phyloP scores from a whole-genome alignment of 2,797 vertebrate species.

The Glossophaga mutica region DNA sequence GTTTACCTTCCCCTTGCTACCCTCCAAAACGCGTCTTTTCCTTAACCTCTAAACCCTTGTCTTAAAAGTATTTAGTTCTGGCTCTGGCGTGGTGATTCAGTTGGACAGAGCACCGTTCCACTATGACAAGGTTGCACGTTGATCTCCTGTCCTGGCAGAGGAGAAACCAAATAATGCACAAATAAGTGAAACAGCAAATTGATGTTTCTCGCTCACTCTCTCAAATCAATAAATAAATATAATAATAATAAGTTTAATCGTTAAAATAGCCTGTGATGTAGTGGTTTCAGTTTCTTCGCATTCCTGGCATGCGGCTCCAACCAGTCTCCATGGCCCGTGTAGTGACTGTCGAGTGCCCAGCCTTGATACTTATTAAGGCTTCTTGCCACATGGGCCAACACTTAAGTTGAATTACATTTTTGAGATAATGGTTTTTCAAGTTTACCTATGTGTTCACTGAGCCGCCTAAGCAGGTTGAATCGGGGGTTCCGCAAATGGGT shows the following conservation, averaged over 20 bases:
- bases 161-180: background rate
- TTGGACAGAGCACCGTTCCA: background rate
- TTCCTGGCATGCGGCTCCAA: background rate
- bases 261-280: background rate
- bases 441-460: background rate
- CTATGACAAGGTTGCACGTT: background rate
- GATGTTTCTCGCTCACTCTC: too few relatives aligned
- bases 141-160: background rate
- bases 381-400: background rate
- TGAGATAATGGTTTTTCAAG: background rate
- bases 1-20: background rate
- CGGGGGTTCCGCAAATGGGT: fast-evolving
- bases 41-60: background rate
- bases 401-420: background rate
- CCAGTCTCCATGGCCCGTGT: background rate
- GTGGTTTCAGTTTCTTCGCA: background rate
- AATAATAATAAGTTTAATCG: background rate
- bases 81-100: background rate
- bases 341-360: background rate
- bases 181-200: background rate
- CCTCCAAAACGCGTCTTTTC: background rate
- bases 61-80: background rate
- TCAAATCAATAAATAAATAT: too few relatives aligned
- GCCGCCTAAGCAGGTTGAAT: background rate
- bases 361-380: background rate